Evolutionary conservation across 2,888 invertebrate species (phyloP).

Genomic region (Tupiocoris notatus): DNA sequence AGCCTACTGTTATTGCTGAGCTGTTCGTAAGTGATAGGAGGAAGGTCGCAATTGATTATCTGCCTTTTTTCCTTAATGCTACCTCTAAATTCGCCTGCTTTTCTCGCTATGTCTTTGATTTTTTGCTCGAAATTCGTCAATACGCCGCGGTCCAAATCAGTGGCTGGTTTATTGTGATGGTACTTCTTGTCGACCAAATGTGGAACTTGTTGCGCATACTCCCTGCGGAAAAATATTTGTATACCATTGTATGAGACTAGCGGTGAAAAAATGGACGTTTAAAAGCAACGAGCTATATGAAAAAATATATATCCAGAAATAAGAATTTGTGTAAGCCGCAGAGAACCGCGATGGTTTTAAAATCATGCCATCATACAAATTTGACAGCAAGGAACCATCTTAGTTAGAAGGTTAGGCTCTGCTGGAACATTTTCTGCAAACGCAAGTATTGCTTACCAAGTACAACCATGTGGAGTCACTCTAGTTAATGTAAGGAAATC

Average conservation of each 20-base stretch:
- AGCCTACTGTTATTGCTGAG: background rate
- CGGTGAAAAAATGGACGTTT: no score
- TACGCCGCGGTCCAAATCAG: background rate
- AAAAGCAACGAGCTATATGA: no score
- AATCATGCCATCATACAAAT: no score
- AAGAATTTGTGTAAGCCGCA: no score
- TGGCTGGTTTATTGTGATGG: background rate
- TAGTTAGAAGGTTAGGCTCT: no score
- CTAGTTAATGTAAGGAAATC: no score
- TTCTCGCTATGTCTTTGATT: background rate
- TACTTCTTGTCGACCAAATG: slow-evolving; percentile 11
- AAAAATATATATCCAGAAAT: background rate
- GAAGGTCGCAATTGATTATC: background rate
- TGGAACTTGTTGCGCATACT: slow-evolving; percentile 20
- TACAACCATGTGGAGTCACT: no score
- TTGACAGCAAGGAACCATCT: no score
- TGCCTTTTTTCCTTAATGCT: no score
- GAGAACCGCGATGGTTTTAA: no score
- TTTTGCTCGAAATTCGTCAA: background rate
- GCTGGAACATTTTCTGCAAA: no score
- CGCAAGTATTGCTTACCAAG: no score
- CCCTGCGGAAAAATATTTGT: slow-evolving; percentile 5
- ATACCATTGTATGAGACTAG: background rate
- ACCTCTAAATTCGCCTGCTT: background rate
- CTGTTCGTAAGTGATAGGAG: background rate